Percentiles rank a stretch among this genome's conserved stretches.
Evolutionary conservation across 2,113 vertebrate genomes (phyloP).

Genomic region (Myotis davidii): DNA sequence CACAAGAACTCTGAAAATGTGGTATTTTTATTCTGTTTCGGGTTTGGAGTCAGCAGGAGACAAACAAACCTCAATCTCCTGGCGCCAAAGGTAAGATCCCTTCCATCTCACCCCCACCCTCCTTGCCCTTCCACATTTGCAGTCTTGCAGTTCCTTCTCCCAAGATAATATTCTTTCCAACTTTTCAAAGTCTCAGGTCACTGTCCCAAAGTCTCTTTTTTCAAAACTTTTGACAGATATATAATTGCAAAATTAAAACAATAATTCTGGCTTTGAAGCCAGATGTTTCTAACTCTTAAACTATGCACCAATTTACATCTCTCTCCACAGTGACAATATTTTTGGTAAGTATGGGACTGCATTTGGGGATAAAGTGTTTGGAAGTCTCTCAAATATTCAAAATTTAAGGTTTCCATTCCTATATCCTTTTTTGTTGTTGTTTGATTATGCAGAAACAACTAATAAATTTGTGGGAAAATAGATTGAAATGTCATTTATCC

Average conservation of each 20-base stretch:
- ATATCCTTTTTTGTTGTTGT: not conserved
- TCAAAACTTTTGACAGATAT: not conserved
- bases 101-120: not conserved
- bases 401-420: not conserved
- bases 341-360: not conserved
- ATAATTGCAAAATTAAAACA: not conserved
- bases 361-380: not conserved
- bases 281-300: slow-evolving; percentile 26
- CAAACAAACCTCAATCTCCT: not conserved
- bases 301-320: not conserved
- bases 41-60: not conserved
- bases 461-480: not conserved
- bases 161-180: not conserved
- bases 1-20: not conserved
- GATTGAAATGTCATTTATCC: slow-evolving; percentile 17
- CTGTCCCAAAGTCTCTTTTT: not conserved
- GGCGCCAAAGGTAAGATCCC: too few relatives aligned
- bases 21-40: not conserved
- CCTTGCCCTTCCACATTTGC: not conserved
- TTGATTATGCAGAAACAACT: not conserved
- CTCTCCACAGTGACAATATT: not conserved
- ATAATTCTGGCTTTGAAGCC: not conserved
- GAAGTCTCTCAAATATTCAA: not conserved
- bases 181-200: not conserved
- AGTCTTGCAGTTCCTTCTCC: not conserved